These are phyloP conservation scores for Cyprinodon diabolis DNA, from an alignment of 2,797 vertebrate genomes.

Conservation along the genomic window DNA sequence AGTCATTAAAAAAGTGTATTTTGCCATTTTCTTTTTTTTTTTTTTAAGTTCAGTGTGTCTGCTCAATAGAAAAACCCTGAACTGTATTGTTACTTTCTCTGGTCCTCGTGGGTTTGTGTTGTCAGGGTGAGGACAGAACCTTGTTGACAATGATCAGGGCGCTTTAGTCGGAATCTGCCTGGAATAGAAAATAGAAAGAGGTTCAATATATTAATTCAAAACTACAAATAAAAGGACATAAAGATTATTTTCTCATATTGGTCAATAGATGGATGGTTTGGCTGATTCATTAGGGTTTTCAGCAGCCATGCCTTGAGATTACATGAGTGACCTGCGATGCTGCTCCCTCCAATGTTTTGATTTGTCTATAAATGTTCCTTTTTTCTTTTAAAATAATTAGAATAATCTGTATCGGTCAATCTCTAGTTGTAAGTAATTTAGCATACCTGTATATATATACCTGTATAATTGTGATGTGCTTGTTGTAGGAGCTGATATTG, in stretches of 20 bases:
- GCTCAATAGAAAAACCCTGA: slow-evolving; percentile 29
- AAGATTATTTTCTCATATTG: neutral
- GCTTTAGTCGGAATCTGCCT: slow-evolving; percentile 12
- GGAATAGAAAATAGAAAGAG: neutral
- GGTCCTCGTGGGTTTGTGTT: slow-evolving; percentile 32
- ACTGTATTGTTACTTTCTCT: slow-evolving; percentile 40
- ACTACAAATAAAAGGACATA: neutral
- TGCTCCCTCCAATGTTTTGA: too few species aligned
- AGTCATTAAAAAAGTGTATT: slow-evolving; percentile 1
- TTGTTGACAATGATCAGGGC: slow-evolving; percentile 2
- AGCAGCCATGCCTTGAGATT: too few species aligned
- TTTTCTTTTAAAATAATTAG: too few species aligned
- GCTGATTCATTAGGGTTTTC: too few species aligned
- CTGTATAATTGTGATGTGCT: neutral
- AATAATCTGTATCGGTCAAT: too few species aligned
- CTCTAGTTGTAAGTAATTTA: neutral
- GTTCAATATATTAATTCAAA: neutral
- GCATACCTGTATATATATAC: too few species aligned
- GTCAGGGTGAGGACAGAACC: slow-evolving; percentile 32
- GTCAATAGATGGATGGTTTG: too few species aligned
- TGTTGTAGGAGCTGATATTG: slow-evolving; percentile 93
- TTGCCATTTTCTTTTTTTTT: slow-evolving; percentile 28
- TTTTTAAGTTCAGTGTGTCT: slow-evolving; percentile 33
- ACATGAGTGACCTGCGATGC: too few species aligned
- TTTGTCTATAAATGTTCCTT: too few species aligned